Percentiles rank a stretch among this genome's conserved stretches.
Evolutionary conservation across 2,797 vertebrate genomes (phyloP).

Genomic region (Melanotaenia trifasciata): DNA sequence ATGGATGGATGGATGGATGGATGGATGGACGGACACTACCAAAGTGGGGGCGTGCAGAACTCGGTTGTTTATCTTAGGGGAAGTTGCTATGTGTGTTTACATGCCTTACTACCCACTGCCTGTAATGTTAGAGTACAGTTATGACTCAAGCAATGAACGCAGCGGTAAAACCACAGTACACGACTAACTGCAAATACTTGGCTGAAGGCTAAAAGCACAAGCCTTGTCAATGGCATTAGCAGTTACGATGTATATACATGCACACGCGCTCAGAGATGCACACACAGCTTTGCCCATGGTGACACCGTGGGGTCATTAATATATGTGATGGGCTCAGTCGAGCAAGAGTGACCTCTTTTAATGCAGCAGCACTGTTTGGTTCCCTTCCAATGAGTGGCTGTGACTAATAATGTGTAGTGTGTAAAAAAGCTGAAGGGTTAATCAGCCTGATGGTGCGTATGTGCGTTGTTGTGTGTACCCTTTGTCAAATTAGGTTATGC

Average conservation of each 20-base stretch:
- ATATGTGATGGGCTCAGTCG: conserved; percentile 59
- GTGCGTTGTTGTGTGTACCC: conserved; percentile 34
- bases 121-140: conserved; percentile 1
- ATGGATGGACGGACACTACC: too few species aligned
- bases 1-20: too few species aligned
- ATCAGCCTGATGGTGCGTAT: conserved; percentile 51
- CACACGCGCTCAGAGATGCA: neutral
- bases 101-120: conserved; percentile 3
- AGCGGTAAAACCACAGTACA: neutral
- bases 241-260: neutral
- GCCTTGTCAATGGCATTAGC: conserved; percentile 25
- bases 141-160: conserved; percentile 1
- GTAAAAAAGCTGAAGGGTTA: conserved; percentile 51
- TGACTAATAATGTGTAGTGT: conserved; percentile 73
- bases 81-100: neutral
- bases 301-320: conserved; percentile 37
- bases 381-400: conserved; percentile 61
- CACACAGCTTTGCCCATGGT: conserved; percentile 25
- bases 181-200: neutral
- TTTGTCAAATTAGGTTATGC: conserved; percentile 34
- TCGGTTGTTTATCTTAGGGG: neutral
- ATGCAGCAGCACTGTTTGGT: conserved; percentile 52
- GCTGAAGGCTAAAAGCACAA: conserved; percentile 20
- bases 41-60: neutral
- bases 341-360: conserved; percentile 64